phyloP scores from a whole-genome alignment of 2,888 invertebrate species.

The Dione juno region DNA sequence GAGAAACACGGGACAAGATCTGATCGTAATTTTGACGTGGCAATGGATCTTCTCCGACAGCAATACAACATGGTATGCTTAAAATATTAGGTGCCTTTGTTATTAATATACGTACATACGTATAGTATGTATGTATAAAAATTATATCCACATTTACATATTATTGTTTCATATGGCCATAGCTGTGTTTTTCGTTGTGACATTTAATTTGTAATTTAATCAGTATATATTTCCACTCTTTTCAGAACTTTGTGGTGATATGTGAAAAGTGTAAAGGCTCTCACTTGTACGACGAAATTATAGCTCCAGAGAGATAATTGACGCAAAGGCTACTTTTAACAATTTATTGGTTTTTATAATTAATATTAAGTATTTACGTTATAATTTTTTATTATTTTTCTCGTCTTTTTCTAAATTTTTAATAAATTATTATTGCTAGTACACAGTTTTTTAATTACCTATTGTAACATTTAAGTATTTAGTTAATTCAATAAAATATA shows the following conservation, averaged over 20 bases:
- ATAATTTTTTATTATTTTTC: not conserved
- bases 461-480: not conserved
- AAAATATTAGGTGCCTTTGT: no score
- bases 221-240: constrained; percentile 38
- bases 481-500: not conserved
- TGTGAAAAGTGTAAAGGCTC: constrained; percentile 53
- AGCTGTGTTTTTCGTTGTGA: no score
- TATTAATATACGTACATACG: no score
- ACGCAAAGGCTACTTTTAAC: not conserved
- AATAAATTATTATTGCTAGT: not conserved
- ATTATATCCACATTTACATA: no score
- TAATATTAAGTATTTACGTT: not conserved
- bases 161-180: no score
- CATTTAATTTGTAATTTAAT: no score
- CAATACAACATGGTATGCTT: constrained; percentile 47
- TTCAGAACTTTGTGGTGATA: constrained; percentile 57
- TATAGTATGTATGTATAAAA: no score
- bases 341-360: not conserved
- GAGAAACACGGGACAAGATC: constrained; percentile 36
- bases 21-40: constrained; percentile 35
- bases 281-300: constrained; percentile 58
- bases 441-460: not conserved
- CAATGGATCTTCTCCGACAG: constrained; percentile 45
- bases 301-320: constrained; percentile 56
- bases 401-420: not conserved